phyloP scores from a whole-genome alignment of 2,888 invertebrate genomes.

The Agrotis puta region DNA sequence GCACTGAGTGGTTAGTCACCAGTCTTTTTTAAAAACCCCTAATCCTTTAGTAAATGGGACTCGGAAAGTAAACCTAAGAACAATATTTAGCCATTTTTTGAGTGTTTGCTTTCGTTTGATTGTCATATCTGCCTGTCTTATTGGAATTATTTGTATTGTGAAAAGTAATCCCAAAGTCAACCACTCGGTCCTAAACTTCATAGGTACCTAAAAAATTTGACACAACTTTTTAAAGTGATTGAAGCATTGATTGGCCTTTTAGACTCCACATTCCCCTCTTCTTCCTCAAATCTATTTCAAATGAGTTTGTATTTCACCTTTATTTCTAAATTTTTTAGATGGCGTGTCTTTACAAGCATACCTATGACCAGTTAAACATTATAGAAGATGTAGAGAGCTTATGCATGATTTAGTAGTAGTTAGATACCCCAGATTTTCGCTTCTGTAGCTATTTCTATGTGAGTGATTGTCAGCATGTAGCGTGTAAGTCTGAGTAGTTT shows the following conservation, averaged over 20 bases:
- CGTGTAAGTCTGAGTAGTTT: slow-evolving; percentile 66
- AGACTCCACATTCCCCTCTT: slow-evolving; percentile 2
- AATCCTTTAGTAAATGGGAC: slow-evolving; percentile 45
- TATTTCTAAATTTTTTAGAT: slow-evolving; percentile 70
- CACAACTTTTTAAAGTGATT: slow-evolving; percentile 24
- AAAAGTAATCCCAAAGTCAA: slow-evolving; percentile 47
- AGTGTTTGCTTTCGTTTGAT: slow-evolving; percentile 37
- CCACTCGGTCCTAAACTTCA: slow-evolving; percentile 66
- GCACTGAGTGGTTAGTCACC: slow-evolving; percentile 60
- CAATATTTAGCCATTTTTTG: slow-evolving; percentile 32
- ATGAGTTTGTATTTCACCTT: slow-evolving; percentile 53
- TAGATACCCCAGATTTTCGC: slow-evolving; percentile 60
- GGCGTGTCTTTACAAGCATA: slow-evolving; percentile 66
- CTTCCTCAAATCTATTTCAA: slow-evolving; percentile 36
- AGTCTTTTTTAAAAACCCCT: slow-evolving; percentile 9
- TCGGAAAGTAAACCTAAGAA: slow-evolving; percentile 51
- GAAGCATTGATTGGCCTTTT: slow-evolving; percentile 21
- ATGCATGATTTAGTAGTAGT: slow-evolving; percentile 73
- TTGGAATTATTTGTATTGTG: slow-evolving; percentile 13
- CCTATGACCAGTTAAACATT: slow-evolving; percentile 59
- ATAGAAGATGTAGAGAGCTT: slow-evolving; percentile 65
- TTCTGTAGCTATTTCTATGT: slow-evolving; percentile 68
- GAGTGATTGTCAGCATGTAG: slow-evolving; percentile 60
- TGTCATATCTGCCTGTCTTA: slow-evolving; percentile 46
- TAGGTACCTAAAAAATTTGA: slow-evolving; percentile 62